Base-by-base conservation (phyloP, 2,113 vertebrate genomes). In the Leuciscus idus region DNA sequence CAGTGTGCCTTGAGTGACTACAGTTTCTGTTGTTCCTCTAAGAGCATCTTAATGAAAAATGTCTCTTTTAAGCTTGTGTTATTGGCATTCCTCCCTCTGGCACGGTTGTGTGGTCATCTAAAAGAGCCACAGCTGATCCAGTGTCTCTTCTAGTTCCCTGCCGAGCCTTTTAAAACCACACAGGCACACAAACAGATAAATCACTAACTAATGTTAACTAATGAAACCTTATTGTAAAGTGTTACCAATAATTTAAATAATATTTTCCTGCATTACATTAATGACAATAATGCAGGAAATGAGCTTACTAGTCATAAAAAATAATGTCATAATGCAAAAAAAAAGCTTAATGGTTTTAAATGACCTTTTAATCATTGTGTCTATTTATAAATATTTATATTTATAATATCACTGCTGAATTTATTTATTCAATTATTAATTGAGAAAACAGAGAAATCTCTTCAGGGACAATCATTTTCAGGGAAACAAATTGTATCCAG, bases 151-250 rank as follows among this genome's bases (percentile, higher is more conserved):
- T 77, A 80, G 84, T 73, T 81, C 76, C 66, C 76, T 70, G 48
- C 77, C 66, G 7, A n/a, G 64, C 64, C 81, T 57, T 59, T 85
- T 80, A 85, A 81, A 80, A 78, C 75, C 64, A 70, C 76, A 59
- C 19, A 28, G 66, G 28, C 62, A 33, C 17, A 28, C 68, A 70
- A 78, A 52, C 77, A 79, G 30, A 77, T 57, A 57, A 57, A 23
- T 68, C 84, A 64, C 84, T 33, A 36, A 36, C 36, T 36, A 36
- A 36, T 36, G 36, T 36, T 50, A 50, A 50, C 46, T 12, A 48
- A 48, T 48, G 46, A 48, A 48, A 50, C 48, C 12, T 50, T 50
- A 13, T 50, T 50, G 12, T 50, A 50, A 50, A 50, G 12, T 13
- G 48, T 15, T 50, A 50, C 48, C 12, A 12, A 50, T 15, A 55